phyloP scores from a whole-genome alignment of 1,140 invertebrate genomes.

The Calliopsis andreniformis region DNA sequence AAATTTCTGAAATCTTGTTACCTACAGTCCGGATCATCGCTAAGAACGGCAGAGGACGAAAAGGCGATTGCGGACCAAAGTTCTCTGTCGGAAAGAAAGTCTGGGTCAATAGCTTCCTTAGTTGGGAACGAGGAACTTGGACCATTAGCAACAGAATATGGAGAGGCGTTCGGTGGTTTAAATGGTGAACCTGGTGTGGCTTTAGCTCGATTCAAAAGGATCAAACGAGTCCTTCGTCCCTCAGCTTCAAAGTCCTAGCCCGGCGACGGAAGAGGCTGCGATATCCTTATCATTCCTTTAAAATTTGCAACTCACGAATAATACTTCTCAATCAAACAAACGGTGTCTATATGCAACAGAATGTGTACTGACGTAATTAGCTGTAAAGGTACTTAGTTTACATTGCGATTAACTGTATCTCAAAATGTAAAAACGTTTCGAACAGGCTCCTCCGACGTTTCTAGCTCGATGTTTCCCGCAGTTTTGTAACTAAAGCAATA shows the following conservation, averaged over 20 bases:
- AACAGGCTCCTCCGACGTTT: no score
- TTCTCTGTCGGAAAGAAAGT: background rate
- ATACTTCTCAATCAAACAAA: background rate
- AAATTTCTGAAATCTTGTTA: background rate
- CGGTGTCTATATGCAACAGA: background rate
- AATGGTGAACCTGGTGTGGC: conserved; percentile 54
- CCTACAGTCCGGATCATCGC: background rate
- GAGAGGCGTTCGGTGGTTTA: conserved; percentile 59
- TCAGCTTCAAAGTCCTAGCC: conserved; percentile 14
- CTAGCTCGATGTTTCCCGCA: background rate
- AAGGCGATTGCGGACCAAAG: background rate
- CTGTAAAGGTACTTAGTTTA: background rate
- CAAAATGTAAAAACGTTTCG: no score
- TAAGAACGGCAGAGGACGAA: conserved; percentile 22
- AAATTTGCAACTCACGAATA: no score
- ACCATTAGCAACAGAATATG: conserved; percentile 54
- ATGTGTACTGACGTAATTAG: conserved; percentile 5
- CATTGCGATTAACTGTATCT: background rate
- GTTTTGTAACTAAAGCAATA: background rate
- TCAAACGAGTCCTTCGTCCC: conserved; percentile 59
- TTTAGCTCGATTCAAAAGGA: conserved; percentile 68
- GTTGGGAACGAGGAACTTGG: conserved; percentile 41
- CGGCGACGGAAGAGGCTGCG: background rate
- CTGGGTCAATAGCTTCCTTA: conserved; percentile 26
- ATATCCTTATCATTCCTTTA: background rate